Conservation (phyloP, 2,797 vertebrate species). For the Taenioides sp. region DNA sequence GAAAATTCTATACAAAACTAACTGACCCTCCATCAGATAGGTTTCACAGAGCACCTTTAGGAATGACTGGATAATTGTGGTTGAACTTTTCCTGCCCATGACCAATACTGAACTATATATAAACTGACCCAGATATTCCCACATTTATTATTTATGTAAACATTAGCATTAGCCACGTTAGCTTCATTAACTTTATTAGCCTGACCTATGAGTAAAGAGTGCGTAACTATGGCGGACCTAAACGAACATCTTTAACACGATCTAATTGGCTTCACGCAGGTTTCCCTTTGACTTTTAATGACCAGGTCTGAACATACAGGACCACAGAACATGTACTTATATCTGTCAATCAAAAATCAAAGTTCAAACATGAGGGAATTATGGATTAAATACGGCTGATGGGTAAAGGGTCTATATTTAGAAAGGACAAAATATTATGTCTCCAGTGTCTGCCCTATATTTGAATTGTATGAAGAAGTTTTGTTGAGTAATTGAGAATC, state of each 20-base stretch:
- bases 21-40: too few relatives aligned
- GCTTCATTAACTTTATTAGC: conserved; percentile 6
- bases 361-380: conserved; percentile 70
- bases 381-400: too few relatives aligned
- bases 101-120: not conserved
- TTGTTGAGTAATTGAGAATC: too few relatives aligned
- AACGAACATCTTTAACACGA: conserved; percentile 36
- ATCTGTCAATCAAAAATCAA: conserved; percentile 61
- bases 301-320: conserved; percentile 58
- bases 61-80: too few relatives aligned
- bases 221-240: conserved; percentile 34
- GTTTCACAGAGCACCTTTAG: too few relatives aligned
- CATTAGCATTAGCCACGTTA: not conserved
- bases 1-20: too few relatives aligned
- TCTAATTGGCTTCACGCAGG: conserved; percentile 80
- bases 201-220: not conserved
- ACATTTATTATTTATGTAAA: not conserved
- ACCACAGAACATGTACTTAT: conserved; percentile 71
- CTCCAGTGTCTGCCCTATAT: too few relatives aligned
- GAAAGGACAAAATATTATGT: too few relatives aligned
- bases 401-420: too few relatives aligned
- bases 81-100: too few relatives aligned
- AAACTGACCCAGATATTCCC: not conserved
- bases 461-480: too few relatives aligned
- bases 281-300: conserved; percentile 64